Percentiles rank a stretch among this genome's conserved stretches.
phyloP scores from a whole-genome alignment of 2,797 vertebrate genomes.

The Tadarida brasiliensis region DNA sequence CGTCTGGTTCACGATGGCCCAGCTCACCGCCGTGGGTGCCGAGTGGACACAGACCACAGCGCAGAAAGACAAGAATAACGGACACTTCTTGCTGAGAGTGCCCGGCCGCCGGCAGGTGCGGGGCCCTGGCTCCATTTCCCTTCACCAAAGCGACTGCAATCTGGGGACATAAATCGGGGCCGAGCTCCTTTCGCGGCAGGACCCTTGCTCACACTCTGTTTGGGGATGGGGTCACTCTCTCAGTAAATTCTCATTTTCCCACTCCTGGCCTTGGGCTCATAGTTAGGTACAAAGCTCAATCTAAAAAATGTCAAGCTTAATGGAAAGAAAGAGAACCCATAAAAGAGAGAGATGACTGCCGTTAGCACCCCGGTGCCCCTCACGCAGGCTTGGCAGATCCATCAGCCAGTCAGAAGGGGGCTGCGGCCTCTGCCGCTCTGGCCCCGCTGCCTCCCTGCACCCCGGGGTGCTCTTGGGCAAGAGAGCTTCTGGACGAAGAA shows the following conservation, averaged over 20 bases:
- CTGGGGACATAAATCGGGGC: slow-evolving; percentile 83
- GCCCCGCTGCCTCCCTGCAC: slow-evolving; percentile 64
- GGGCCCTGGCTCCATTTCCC: slow-evolving; percentile 82
- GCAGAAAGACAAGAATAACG: slow-evolving; percentile 78
- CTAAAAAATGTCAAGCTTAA: slow-evolving; percentile 87
- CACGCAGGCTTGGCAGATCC: slow-evolving; percentile 72
- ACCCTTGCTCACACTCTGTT: too few species aligned
- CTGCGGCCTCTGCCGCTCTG: slow-evolving; percentile 66
- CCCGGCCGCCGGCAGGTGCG: slow-evolving; percentile 76
- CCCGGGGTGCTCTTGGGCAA: slow-evolving; percentile 84
- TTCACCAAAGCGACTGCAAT: slow-evolving; percentile 82
- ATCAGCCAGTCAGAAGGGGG: slow-evolving; percentile 79
- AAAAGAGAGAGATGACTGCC: slow-evolving; percentile 88
- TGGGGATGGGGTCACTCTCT: slow-evolving; percentile 72
- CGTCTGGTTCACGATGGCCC: background rate
- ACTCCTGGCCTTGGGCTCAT: slow-evolving; percentile 87
- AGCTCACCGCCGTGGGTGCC: background rate
- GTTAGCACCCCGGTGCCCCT: slow-evolving; percentile 71
- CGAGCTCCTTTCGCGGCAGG: slow-evolving; percentile 3
- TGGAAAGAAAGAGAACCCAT: slow-evolving; percentile 84
- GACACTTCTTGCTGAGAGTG: slow-evolving; percentile 75
- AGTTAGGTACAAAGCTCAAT: slow-evolving; percentile 87
- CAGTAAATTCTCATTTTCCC: slow-evolving; percentile 84
- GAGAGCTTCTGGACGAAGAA: slow-evolving; percentile 74
- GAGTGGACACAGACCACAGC: slow-evolving; percentile 36